Evolutionary conservation across 2,113 vertebrate genomes (phyloP).

Genomic region (Apteryx owenii): DNA sequence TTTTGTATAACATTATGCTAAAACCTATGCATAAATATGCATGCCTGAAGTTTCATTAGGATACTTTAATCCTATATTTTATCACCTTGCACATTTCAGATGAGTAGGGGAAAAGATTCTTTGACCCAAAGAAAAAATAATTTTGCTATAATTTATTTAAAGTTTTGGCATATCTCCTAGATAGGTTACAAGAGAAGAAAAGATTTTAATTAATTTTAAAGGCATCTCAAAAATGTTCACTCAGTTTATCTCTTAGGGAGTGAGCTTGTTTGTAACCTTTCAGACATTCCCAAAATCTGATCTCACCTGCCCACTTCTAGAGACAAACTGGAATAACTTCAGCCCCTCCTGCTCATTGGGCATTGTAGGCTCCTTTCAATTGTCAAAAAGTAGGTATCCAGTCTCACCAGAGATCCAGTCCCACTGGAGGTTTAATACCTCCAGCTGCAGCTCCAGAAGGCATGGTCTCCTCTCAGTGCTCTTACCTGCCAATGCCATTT

Average conservation of each 20-base stretch:
- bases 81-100: constrained; percentile 40
- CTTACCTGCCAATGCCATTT: too few relatives aligned
- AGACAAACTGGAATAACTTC: neutral
- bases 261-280: neutral
- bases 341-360: neutral
- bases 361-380: neutral
- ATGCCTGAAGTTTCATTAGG: constrained; percentile 56
- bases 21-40: constrained; percentile 51
- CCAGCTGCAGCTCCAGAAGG: neutral
- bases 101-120: constrained; percentile 2
- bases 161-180: neutral
- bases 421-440: neutral
- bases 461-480: too few relatives aligned
- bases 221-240: neutral
- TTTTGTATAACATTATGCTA: constrained; percentile 28
- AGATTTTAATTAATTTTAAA: constrained; percentile 17
- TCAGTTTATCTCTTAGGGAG: neutral
- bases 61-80: constrained; percentile 45
- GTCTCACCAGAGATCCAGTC: neutral
- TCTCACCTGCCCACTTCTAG: neutral
- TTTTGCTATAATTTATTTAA: constrained; percentile 14
- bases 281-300: neutral
- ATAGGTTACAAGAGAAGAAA: neutral
- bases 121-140: constrained; percentile 41
- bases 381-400: neutral